Evolutionary conservation across 2,113 vertebrate species (phyloP).

Genomic region (Ochotona curzoniae): DNA sequence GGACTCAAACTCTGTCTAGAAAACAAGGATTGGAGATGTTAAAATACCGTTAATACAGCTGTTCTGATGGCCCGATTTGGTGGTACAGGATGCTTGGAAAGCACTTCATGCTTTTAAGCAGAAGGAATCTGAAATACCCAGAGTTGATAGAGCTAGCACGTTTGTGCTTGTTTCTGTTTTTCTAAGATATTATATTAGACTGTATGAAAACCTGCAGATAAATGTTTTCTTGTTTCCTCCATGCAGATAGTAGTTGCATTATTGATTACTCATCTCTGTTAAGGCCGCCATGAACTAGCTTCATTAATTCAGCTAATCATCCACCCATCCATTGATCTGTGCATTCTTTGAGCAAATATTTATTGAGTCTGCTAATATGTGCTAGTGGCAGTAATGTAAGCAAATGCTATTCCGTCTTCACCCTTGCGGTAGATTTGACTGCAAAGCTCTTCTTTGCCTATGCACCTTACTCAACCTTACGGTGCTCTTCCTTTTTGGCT

Average conservation of each 20-base stretch:
- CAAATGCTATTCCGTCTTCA: background rate
- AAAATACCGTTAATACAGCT: background rate
- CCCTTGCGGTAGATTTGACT: background rate
- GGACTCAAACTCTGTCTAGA: background rate
- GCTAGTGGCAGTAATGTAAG: background rate
- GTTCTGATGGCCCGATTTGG: background rate
- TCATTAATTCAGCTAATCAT: slow-evolving; percentile 38
- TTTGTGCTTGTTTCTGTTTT: background rate
- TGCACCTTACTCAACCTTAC: background rate
- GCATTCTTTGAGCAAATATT: slow-evolving; percentile 25
- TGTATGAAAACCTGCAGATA: slow-evolving; percentile 23
- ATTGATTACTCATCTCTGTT: slow-evolving; percentile 25
- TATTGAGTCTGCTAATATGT: background rate
- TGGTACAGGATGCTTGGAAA: background rate
- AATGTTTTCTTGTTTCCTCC: slow-evolving; percentile 40
- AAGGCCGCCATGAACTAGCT: slow-evolving; percentile 46
- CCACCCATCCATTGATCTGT: background rate
- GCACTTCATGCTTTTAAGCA: background rate
- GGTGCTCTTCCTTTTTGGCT: background rate
- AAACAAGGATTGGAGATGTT: slow-evolving; percentile 10
- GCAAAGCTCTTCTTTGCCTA: background rate
- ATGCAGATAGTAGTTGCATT: slow-evolving; percentile 49
- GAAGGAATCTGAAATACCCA: background rate
- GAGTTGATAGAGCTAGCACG: background rate
- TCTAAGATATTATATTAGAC: background rate